Evolutionary conservation across 1,140 invertebrate species (phyloP).

Genomic region (Babylonia areolata): DNA sequence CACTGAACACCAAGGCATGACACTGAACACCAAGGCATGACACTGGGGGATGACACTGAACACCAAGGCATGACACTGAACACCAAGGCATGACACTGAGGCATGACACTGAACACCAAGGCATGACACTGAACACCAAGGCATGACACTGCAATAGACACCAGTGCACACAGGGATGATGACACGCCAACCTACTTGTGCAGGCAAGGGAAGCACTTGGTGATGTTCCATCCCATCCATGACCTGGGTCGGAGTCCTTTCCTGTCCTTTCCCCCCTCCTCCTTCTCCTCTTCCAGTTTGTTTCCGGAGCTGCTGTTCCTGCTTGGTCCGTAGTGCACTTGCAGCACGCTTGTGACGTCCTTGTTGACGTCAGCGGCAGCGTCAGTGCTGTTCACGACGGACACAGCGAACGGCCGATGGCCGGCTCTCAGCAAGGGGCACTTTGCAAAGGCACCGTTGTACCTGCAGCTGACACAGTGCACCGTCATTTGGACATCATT

Average conservation of each 20-base stretch:
- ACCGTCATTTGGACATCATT: too few species aligned
- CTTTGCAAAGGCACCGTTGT: not conserved
- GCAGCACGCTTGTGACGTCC: not conserved
- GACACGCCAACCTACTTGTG: not conserved
- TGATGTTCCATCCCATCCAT: not conserved
- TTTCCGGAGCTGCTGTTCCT: not conserved
- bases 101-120: too few species aligned
- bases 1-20: too few species aligned
- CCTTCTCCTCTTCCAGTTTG: not conserved
- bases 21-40: too few species aligned
- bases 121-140: too few species aligned
- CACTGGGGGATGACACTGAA: too few species aligned
- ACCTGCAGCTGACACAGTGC: not conserved
- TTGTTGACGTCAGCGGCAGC: not conserved
- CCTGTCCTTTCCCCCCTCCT: not conserved
- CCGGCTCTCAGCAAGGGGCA: not conserved
- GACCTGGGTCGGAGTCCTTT: not conserved
- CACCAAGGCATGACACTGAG: too few species aligned
- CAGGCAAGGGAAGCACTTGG: not conserved
- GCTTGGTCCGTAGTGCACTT: not conserved
- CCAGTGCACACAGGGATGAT: too few species aligned
- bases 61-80: too few species aligned
- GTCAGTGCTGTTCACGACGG: not conserved
- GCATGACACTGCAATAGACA: too few species aligned
- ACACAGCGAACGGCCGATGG: not conserved